A percentile compares a stretch with the other conserved stretches of the same genome.
These are phyloP conservation scores for Darevskia nairensis DNA, from an alignment of 2,797 vertebrate genomes.

Conservation along the genomic window DNA sequence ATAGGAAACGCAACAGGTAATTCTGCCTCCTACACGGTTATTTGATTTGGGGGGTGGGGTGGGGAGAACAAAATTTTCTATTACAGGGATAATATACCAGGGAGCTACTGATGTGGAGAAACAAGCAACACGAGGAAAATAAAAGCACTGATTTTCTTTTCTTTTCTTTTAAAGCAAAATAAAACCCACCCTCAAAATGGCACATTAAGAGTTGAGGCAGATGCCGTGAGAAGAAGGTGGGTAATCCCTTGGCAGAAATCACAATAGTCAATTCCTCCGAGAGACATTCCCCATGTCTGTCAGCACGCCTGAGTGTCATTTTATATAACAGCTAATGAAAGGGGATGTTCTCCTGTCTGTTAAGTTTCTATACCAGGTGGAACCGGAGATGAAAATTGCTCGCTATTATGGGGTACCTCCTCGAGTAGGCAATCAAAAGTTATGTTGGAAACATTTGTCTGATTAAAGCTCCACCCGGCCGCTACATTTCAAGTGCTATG, in stretches of 20 bases:
- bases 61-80: too few species aligned
- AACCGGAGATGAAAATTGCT: conserved; percentile 26
- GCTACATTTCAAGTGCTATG: too few species aligned
- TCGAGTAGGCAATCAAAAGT: too few species aligned
- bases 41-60: too few species aligned
- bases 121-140: neutral
- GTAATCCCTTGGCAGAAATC: neutral
- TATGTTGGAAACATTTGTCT: too few species aligned
- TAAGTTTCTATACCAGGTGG: neutral
- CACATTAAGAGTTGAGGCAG: neutral
- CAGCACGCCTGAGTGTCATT: rapidly evolving
- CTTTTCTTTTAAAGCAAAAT: neutral
- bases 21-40: neutral
- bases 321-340: neutral
- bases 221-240: neutral
- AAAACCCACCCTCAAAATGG: neutral
- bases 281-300: neutral
- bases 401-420: neutral
- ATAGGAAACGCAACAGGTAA: neutral
- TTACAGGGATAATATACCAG: neutral
- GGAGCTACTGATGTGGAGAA: conserved; percentile 1
- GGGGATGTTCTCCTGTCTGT: neutral
- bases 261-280: conserved; percentile 26
- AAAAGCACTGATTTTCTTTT: too few species aligned
- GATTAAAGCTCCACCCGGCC: too few species aligned